Conservation (phyloP, 30 jellyfish, hydroid and myxozoan genomes). For the Hydractinia symbiolongicarpus region DNA sequence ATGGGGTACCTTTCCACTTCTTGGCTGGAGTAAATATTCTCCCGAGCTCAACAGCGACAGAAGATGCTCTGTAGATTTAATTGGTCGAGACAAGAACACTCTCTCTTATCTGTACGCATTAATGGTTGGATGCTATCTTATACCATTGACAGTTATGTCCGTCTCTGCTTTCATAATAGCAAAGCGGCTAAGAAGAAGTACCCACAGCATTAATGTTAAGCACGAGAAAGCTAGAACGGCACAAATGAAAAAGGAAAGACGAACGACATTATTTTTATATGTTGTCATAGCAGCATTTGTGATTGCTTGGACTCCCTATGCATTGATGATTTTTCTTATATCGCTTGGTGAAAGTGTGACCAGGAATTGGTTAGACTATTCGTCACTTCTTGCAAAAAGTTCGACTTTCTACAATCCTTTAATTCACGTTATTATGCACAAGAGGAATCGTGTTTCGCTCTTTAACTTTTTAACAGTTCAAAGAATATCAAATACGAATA, state of each 20-base stretch:
- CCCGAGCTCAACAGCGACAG: neutral
- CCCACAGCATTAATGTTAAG: no score
- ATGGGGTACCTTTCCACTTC: slow-evolving; percentile 1
- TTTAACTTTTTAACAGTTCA: neutral
- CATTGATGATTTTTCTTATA: neutral
- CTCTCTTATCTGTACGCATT: neutral
- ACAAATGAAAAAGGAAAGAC: neutral
- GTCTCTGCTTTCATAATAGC: no score
- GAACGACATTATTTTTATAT: neutral
- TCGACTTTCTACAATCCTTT: slow-evolving; percentile 20
- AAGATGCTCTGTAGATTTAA: neutral
- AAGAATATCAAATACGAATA: no score
- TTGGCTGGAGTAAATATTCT: neutral
- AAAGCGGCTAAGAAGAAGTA: no score
- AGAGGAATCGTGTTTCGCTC: neutral
- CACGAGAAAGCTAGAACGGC: no score
- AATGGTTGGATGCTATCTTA: neutral
- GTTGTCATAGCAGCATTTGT: neutral
- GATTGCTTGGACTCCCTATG: slow-evolving; percentile 21
- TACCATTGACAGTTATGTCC: neutral
- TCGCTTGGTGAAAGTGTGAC: neutral
- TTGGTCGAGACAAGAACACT: neutral
- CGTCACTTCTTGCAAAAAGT: slow-evolving; percentile 9
- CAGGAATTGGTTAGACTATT: neutral
- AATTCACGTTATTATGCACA: slow-evolving; percentile 7